A percentile compares a stretch with the other conserved stretches of the same genome.
These are phyloP conservation scores for Drosophila pruinosa DNA, from an alignment of 1,140 invertebrate species.

Conservation along the genomic window DNA sequence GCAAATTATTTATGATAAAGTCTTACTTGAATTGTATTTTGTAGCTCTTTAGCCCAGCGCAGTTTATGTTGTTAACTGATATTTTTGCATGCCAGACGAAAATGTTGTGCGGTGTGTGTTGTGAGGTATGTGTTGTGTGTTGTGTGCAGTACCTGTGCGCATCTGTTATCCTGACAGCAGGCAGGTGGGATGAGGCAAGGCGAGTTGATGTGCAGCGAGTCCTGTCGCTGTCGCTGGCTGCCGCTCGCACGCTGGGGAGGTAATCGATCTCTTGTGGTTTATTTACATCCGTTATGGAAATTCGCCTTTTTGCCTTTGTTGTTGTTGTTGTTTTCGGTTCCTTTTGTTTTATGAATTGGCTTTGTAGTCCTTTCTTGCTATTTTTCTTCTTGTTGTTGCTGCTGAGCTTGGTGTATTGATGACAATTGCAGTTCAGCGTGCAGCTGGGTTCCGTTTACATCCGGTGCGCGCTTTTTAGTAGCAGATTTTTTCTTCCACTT, in stretches of 20 bases:
- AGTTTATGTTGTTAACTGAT: slow-evolving; percentile 64
- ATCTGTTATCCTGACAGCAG: slow-evolving; percentile 74
- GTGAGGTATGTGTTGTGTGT: slow-evolving; percentile 38
- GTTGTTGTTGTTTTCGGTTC: slow-evolving; percentile 22
- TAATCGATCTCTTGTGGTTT: slow-evolving; percentile 79
- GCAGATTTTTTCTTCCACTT: slow-evolving; percentile 54
- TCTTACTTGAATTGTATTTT: slow-evolving; percentile 42
- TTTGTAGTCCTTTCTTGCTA: slow-evolving; percentile 36
- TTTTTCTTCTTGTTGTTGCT: slow-evolving; percentile 15
- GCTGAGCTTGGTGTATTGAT: slow-evolving; percentile 52
- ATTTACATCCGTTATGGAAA: slow-evolving; percentile 80
- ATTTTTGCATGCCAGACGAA: slow-evolving; percentile 54
- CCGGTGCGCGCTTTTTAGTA: slow-evolving; percentile 56
- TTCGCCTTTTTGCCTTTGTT: slow-evolving; percentile 60
- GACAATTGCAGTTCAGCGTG: slow-evolving; percentile 76
- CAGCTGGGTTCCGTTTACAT: slow-evolving; percentile 72
- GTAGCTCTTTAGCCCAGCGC: slow-evolving; percentile 10
- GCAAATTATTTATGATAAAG: slow-evolving; percentile 40
- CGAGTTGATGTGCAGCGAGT: slow-evolving; percentile 3
- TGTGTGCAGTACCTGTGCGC: slow-evolving; percentile 54
- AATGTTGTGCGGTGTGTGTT: slow-evolving; percentile 21
- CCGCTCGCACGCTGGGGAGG: slow-evolving; percentile 59
- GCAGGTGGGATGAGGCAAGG: slow-evolving; percentile 26
- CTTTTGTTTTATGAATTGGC: slow-evolving; percentile 73
- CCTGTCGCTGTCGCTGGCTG: slow-evolving; percentile 20